phyloP scores from a whole-genome alignment of 2,113 vertebrate species.

The Eidolon helvum region DNA sequence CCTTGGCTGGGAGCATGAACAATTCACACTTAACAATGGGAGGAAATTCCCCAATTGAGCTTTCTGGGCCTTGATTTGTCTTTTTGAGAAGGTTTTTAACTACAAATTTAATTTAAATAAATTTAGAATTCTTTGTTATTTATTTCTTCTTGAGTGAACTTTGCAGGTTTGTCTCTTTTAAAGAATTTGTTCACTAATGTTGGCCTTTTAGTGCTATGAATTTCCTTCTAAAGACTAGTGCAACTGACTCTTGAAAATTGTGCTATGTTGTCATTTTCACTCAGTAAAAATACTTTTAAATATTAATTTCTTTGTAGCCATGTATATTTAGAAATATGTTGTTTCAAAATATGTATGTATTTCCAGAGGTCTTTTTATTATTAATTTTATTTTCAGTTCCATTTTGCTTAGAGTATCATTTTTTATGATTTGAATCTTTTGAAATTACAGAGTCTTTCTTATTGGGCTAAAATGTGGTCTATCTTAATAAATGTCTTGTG shows the following conservation, averaged over 20 bases:
- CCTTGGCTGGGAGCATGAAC: neutral
- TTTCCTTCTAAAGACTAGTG: neutral
- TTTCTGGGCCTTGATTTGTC: neutral
- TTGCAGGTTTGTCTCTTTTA: neutral
- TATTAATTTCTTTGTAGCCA: neutral
- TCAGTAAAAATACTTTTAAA: neutral
- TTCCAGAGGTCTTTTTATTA: neutral
- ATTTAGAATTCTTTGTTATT: neutral
- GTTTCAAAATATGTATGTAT: neutral
- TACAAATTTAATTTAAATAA: neutral
- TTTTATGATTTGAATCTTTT: neutral
- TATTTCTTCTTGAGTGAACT: neutral
- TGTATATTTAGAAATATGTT: neutral
- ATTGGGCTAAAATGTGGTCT: neutral
- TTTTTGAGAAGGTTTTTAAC: neutral
- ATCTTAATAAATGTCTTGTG: neutral
- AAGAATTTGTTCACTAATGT: neutral
- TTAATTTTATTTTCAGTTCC: neutral
- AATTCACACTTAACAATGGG: neutral
- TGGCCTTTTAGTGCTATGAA: neutral
- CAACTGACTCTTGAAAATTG: neutral
- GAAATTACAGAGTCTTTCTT: neutral
- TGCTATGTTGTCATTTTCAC: neutral
- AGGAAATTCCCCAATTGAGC: neutral
- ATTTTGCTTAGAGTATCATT: neutral